Conservation (phyloP, 2,113 vertebrate genomes). For the Panthera uncia region DNA sequence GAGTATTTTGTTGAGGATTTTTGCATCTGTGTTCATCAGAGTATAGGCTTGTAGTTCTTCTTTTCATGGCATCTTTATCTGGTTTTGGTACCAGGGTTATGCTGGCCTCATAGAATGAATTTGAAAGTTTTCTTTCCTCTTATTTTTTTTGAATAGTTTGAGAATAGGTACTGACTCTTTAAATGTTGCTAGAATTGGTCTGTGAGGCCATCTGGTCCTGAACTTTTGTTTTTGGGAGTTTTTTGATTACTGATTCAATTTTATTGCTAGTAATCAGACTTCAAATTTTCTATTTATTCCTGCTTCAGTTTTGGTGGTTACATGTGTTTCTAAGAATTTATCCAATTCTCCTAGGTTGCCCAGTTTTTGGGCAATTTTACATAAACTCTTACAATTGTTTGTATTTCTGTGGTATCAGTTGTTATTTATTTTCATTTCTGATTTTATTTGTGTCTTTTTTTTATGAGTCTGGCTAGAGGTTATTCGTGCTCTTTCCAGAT, state of each 20-base stretch:
- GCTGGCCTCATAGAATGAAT: neutral
- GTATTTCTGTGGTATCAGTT: neutral
- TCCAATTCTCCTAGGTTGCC: neutral
- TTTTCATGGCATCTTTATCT: neutral
- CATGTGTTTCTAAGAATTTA: neutral
- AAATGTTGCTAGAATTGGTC: neutral
- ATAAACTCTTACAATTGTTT: neutral
- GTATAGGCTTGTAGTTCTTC: neutral
- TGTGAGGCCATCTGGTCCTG: neutral
- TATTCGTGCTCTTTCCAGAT: no score
- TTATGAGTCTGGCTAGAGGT: neutral
- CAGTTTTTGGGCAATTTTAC: neutral
- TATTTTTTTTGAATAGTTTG: neutral
- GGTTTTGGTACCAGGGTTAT: neutral
- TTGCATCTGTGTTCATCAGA: neutral
- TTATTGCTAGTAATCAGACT: neutral
- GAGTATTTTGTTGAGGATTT: neutral
- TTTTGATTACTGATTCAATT: neutral
- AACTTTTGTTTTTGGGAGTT: neutral
- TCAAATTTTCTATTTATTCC: neutral
- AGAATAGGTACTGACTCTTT: neutral
- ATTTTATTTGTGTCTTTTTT: neutral
- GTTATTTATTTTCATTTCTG: neutral
- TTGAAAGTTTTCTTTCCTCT: neutral
- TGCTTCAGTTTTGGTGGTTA: neutral